These are phyloP conservation scores for Delichon dasypus DNA, from an alignment of 2,797 vertebrate genomes.

Conservation along the genomic window DNA sequence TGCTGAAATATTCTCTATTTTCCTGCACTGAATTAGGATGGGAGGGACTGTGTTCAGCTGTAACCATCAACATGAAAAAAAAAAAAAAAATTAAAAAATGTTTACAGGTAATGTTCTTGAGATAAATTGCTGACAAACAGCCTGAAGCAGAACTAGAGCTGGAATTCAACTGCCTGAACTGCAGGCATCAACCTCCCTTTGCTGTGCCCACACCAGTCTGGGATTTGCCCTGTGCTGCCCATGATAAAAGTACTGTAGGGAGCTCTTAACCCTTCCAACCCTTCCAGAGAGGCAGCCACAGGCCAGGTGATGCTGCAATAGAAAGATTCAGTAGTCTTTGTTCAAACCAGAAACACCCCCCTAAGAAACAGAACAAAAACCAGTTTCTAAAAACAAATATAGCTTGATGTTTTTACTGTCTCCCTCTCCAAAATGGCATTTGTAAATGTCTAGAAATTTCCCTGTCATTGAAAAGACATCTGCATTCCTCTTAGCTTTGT, in stretches of 20 bases:
- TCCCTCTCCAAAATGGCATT: background rate
- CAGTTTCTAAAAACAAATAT: background rate
- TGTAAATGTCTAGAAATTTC: background rate
- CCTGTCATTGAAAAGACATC: rapidly evolving
- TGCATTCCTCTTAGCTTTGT: background rate
- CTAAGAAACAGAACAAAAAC: background rate
- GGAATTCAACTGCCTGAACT: background rate
- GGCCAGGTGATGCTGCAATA: background rate
- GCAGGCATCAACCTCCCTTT: background rate
- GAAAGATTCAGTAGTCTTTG: background rate
- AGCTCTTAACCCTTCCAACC: background rate
- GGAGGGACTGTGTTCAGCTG: background rate
- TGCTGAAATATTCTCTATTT: slow-evolving; percentile 27
- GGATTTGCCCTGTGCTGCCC: background rate
- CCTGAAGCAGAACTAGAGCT: background rate
- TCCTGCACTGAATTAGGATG: slow-evolving; percentile 7
- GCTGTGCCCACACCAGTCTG: background rate
- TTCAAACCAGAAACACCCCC: background rate
- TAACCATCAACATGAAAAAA: background rate
- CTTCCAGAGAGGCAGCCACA: background rate
- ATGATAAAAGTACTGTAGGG: background rate
- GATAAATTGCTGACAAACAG: background rate
- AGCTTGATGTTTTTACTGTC: background rate
- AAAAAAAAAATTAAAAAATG: background rate
- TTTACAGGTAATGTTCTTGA: background rate